Evolutionary conservation across 2,113 vertebrate genomes (phyloP).

Genomic region (Pycnonotus jocosus): DNA sequence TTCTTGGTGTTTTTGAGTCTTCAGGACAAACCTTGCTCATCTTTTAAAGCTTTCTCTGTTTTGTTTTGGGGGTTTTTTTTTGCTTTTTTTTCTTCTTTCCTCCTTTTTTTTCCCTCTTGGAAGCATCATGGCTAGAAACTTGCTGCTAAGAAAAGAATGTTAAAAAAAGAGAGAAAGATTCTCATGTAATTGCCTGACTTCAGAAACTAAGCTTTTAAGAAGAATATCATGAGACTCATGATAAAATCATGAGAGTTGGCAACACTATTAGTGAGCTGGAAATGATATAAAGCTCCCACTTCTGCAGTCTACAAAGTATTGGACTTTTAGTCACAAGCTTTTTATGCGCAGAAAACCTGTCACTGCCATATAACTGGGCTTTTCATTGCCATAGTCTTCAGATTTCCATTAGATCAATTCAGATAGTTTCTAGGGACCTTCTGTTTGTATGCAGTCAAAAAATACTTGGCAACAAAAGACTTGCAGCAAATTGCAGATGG

Average conservation of each 20-base stretch:
- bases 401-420: constrained; percentile 30
- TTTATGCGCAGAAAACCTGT: constrained; percentile 25
- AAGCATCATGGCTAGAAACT: not conserved
- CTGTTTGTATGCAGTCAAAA: constrained; percentile 40
- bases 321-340: constrained; percentile 30
- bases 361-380: not conserved
- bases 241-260: constrained; percentile 65
- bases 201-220: constrained; percentile 54
- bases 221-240: constrained; percentile 60
- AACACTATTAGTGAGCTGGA: constrained; percentile 56
- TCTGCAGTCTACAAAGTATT: constrained; percentile 31
- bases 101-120: fast-evolving
- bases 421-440: constrained; percentile 29
- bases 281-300: constrained; percentile 50
- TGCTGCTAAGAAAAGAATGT: constrained; percentile 46
- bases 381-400: constrained; percentile 24
- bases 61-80: too few relatives aligned
- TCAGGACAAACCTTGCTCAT: not conserved
- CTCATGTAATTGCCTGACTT: constrained; percentile 50
- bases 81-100: not conserved
- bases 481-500: constrained; percentile 15
- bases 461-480: constrained; percentile 9
- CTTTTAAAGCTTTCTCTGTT: not conserved
- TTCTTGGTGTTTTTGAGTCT: not conserved
- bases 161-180: not conserved